Conservation (phyloP, 2,888 invertebrate genomes). For the Polymixis lichenea region DNA sequence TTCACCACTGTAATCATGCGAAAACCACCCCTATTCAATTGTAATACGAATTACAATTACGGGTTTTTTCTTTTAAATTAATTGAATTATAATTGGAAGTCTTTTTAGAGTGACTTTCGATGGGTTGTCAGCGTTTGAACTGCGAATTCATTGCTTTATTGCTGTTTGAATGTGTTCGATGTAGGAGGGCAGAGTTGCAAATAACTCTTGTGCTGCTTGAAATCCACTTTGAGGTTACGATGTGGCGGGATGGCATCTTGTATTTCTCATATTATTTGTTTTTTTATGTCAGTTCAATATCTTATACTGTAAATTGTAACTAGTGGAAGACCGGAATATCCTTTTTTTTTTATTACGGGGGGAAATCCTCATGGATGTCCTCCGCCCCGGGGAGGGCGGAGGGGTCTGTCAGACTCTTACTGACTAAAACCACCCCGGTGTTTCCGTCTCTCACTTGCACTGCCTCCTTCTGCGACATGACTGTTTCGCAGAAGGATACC, state of each 20-base stretch:
- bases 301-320: neutral
- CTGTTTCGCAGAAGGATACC: too few species aligned
- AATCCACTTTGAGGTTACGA: conserved; percentile 2
- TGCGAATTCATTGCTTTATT: conserved; percentile 47
- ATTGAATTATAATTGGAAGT: conserved; percentile 80
- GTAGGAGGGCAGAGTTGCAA: neutral
- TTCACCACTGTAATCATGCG: conserved; percentile 26
- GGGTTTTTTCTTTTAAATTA: conserved; percentile 74
- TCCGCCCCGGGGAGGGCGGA: too few species aligned
- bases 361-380: too few species aligned
- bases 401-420: too few species aligned
- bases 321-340: too few species aligned
- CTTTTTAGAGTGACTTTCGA: conserved; percentile 77
- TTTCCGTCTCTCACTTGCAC: too few species aligned
- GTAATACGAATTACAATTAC: conserved; percentile 56
- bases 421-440: too few species aligned
- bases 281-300: too few species aligned
- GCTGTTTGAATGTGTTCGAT: conserved; percentile 15
- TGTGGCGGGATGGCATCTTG: neutral
- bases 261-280: too few species aligned
- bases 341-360: too few species aligned
- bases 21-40: conserved; percentile 62
- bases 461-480: too few species aligned
- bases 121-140: conserved; percentile 57
- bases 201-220: conserved; percentile 5